A percentile compares a stretch with the other conserved stretches of the same genome.
Conservation (phyloP, 2,888 invertebrate genomes). For the Rhogogaster chlorosoma region DNA sequence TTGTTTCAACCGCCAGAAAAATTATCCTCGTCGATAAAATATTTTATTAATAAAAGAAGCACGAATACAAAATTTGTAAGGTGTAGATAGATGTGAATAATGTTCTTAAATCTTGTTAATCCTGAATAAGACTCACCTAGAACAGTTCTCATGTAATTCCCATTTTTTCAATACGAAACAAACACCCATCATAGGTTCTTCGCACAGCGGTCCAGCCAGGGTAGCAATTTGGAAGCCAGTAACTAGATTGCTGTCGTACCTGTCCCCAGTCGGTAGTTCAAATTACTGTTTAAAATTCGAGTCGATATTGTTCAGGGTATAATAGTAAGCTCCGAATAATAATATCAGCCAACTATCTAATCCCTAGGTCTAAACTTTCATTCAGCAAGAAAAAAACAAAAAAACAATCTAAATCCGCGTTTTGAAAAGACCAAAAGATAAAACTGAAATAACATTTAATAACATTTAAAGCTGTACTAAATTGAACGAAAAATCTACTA, state of each 20-base stretch:
- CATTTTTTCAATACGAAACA: conserved; percentile 94
- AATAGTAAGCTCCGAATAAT: not conserved
- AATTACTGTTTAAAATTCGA: conserved; percentile 55
- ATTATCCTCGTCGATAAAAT: no score
- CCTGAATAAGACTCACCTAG: conserved; percentile 60
- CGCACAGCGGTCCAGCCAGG: conserved; percentile 95
- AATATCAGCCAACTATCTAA: not conserved
- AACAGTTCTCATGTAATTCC: conserved; percentile 75
- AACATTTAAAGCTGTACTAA: no score
- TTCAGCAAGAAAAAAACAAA: no score
- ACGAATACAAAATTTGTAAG: not conserved
- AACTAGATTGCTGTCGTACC: conserved; percentile 87
- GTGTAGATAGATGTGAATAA: not conserved
- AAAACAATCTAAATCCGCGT: not conserved
- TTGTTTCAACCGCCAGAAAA: no score
- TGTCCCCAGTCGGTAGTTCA: conserved; percentile 66
- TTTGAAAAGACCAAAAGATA: not conserved
- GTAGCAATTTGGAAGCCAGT: conserved; percentile 94
- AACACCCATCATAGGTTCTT: conserved; percentile 98
- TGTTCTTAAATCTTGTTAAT: no score
- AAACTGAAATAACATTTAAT: not conserved
- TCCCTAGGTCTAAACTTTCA: not conserved
- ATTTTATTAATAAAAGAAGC: not conserved
- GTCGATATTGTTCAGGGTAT: not conserved
- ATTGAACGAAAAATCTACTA: not conserved